phyloP scores from a whole-genome alignment of 2,888 invertebrate species.

The Coleophora flavipennella region DNA sequence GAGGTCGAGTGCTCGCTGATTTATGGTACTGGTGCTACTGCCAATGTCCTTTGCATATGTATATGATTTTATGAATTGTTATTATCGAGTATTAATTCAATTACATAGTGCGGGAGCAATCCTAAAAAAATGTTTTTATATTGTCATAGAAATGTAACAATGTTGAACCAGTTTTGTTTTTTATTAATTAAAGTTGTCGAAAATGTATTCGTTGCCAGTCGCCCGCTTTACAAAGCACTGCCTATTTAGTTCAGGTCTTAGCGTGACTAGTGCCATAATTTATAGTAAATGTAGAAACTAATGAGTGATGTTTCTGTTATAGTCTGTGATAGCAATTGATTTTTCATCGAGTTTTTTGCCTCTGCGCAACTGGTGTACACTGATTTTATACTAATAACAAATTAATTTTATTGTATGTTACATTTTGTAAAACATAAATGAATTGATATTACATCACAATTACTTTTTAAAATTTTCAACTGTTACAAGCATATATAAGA shows the following conservation, averaged over 20 bases:
- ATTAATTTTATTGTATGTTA: too few species aligned
- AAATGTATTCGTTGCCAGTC: neutral
- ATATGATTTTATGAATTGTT: slow-evolving; percentile 59
- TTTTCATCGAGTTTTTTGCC: slow-evolving; percentile 50
- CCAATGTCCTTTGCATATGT: slow-evolving; percentile 43
- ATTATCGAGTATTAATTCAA: slow-evolving; percentile 61
- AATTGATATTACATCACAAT: slow-evolving; percentile 1
- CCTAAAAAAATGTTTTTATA: slow-evolving; percentile 55
- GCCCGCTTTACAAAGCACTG: slow-evolving; percentile 35
- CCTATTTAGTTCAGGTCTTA: slow-evolving; percentile 43
- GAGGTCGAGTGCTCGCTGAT: slow-evolving; percentile 37
- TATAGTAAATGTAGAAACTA: slow-evolving; percentile 52
- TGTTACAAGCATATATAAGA: too few species aligned
- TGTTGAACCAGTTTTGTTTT: slow-evolving; percentile 1
- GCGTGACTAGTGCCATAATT: slow-evolving; percentile 62
- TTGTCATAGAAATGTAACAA: slow-evolving; percentile 70
- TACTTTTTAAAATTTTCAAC: neutral
- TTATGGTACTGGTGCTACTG: slow-evolving; percentile 38
- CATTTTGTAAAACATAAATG: neutral
- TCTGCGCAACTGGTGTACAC: slow-evolving; percentile 29
- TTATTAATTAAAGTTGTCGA: neutral
- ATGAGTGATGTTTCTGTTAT: slow-evolving; percentile 52
- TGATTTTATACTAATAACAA: too few species aligned
- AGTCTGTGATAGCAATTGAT: slow-evolving; percentile 65
- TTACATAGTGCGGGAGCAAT: slow-evolving; percentile 50